phyloP scores from a whole-genome alignment of 1,140 invertebrate species.

The Arctopsyche grandis region DNA sequence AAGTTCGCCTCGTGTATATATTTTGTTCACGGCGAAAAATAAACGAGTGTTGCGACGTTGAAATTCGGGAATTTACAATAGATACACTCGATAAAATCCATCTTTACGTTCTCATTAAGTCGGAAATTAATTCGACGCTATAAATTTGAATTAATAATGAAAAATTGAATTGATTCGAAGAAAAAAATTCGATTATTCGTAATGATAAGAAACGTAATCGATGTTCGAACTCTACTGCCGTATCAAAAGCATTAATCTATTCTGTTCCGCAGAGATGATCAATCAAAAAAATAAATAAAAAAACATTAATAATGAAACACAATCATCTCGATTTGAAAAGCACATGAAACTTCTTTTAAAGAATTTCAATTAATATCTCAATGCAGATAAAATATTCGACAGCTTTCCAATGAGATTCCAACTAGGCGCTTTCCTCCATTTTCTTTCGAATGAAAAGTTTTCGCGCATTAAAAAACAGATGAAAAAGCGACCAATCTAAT shows the following conservation, averaged over 20 bases:
- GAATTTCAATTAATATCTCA: conserved; percentile 18
- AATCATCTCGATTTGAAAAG: conserved; percentile 7
- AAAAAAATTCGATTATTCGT: conserved; percentile 6
- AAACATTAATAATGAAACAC: background rate
- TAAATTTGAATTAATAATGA: background rate
- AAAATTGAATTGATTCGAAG: conserved; percentile 6
- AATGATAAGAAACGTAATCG: conserved; percentile 23
- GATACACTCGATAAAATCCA: no score
- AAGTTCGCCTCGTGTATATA: background rate
- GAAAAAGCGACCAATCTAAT: no score
- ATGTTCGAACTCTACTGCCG: background rate
- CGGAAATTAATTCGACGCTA: background rate
- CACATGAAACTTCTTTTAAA: background rate
- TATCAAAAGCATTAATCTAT: conserved; percentile 15
- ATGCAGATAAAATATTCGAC: background rate
- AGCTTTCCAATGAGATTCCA: background rate
- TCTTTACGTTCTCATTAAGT: background rate
- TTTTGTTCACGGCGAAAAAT: no score
- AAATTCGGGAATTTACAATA: no score
- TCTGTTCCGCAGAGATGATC: conserved; percentile 1
- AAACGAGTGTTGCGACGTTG: no score
- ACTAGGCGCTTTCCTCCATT: background rate
- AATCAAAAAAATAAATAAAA: conserved; percentile 2
- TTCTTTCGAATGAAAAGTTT: background rate
- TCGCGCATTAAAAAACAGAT: background rate